These are phyloP conservation scores for Lepidothrix coronata DNA, from an alignment of 2,113 vertebrate genomes.

Conservation along the genomic window DNA sequence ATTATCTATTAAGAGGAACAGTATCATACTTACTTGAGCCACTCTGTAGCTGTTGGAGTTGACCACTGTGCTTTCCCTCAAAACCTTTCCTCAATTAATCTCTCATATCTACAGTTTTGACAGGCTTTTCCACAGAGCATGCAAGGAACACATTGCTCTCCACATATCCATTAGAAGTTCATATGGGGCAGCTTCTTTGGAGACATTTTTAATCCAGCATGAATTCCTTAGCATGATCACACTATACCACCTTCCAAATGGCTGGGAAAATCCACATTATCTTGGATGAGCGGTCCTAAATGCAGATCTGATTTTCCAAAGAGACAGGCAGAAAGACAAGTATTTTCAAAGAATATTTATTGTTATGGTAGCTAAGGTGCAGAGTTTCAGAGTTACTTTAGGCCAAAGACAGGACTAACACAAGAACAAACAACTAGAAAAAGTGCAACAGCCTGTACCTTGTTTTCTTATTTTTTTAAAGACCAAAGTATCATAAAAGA, in stretches of 20 bases:
- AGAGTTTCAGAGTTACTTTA: neutral
- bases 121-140: neutral
- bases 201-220: neutral
- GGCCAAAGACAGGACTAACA: neutral
- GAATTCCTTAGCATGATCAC: neutral
- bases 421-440: neutral
- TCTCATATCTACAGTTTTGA: neutral
- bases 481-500: neutral
- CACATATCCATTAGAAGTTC: neutral
- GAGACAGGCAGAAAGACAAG: neutral
- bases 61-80: neutral
- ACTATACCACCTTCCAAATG: neutral
- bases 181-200: neutral
- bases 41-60: neutral
- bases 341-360: neutral
- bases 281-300: neutral
- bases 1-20: neutral
- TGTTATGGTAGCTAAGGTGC: neutral
- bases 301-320: neutral
- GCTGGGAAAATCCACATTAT: neutral
- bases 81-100: neutral
- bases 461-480: neutral
- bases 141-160: neutral
- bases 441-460: neutral
- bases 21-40: neutral